Evolutionary conservation across 2,888 invertebrate genomes (phyloP).

Genomic region (Cenopis cana): DNA sequence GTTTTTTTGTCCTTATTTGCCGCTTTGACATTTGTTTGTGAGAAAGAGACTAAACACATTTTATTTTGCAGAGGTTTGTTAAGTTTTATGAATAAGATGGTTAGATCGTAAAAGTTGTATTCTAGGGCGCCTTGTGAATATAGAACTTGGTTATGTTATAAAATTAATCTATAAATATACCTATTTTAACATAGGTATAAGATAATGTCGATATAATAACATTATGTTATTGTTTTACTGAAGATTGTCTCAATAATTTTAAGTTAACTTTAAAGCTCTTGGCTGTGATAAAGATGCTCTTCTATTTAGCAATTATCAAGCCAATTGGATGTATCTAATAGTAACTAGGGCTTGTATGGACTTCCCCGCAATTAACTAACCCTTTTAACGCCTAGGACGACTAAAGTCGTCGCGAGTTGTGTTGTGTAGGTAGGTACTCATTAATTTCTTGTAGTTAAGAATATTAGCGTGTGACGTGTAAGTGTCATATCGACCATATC

Average conservation of each 20-base stretch:
- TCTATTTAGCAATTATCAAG: constrained; percentile 19
- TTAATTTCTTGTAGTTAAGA: too few relatives aligned
- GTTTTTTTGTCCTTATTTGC: too few relatives aligned
- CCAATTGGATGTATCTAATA: not conserved
- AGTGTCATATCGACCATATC: too few relatives aligned
- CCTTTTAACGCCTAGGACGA: not conserved
- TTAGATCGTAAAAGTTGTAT: too few relatives aligned
- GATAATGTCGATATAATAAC: too few relatives aligned
- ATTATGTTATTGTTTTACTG: constrained; percentile 1
- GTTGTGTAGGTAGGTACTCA: too few relatives aligned
- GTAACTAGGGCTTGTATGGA: not conserved
- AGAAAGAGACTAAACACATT: too few relatives aligned
- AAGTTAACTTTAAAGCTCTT: constrained; percentile 46
- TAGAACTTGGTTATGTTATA: not conserved
- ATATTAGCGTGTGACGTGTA: too few relatives aligned
- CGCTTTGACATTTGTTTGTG: too few relatives aligned
- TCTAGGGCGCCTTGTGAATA: too few relatives aligned
- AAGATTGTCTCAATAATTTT: not conserved
- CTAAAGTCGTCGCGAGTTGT: not conserved
- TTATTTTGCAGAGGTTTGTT: too few relatives aligned
- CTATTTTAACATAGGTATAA: not conserved
- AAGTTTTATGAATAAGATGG: too few relatives aligned
- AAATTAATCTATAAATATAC: not conserved
- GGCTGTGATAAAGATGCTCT: constrained; percentile 61
- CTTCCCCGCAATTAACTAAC: not conserved